Evolutionary conservation across 2,113 vertebrate genomes (phyloP), one percentile per base, ranked within the genome.

Genomic region (Gymnocephalus cernua): DNA sequence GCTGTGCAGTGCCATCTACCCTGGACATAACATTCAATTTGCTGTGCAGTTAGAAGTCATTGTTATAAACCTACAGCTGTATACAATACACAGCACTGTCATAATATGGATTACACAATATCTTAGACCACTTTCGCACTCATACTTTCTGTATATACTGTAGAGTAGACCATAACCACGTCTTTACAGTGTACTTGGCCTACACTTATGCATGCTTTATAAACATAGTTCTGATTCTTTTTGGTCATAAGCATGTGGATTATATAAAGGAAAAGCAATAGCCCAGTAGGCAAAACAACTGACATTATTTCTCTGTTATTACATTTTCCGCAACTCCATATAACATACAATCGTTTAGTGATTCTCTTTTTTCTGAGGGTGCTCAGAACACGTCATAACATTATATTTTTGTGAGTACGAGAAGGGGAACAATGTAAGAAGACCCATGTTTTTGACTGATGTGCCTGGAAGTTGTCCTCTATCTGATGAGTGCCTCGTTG

Each of bases 391-490:
- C 58, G 51, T 74, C 79, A 41, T 13, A 75, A 74, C 77, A 64
- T 84, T 27, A 29, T 35, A 32, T 77, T 51, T 82, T 38, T 82
- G 53, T 64, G 61, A 74, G 66, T 61, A 23, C 9, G 10, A 82
- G 83, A 29, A 6, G 48, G 54, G 35, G 2, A 74, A 61, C 25
- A 10, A 62, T 64, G 51, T 73, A 85, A 88, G 66, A 86, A 84
- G 69, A 76, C 73, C 68, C 70, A 64, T 78, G 70, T 47, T 84
- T 72, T 80, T 21, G 6, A 74, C 73, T 72, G 50, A 66, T 68
- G 41, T 84, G 72, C 71, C 73, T 85, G 82, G 48, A 82, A 88
- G 75, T 82, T 25, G 53, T 84, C 73, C 69, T 67, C 73, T 53
- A 32, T 89, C 47, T 21, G 14, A 85, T 21, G 65, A 85, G 58